These are phyloP conservation scores for Globodera rostochiensis DNA, from an alignment of 1,140 invertebrate species.

Conservation along the genomic window DNA sequence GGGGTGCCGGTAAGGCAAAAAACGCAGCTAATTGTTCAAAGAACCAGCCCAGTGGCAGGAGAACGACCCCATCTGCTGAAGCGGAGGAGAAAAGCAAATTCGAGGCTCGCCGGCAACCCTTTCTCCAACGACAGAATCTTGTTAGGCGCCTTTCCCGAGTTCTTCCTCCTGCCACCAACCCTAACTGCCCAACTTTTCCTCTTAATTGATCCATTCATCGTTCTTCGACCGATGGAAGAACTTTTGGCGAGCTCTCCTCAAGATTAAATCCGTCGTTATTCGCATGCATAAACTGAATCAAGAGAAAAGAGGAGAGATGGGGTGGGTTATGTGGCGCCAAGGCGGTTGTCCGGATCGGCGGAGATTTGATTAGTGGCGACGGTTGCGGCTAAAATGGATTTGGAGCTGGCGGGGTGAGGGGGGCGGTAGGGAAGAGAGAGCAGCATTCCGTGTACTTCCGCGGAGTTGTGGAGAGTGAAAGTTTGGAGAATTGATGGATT, in stretches of 20 bases:
- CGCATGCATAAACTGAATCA: not conserved
- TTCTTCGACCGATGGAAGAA: not conserved
- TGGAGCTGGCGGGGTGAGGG: not conserved
- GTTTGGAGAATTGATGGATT: not conserved
- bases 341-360: not conserved
- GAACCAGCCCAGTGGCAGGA: not conserved
- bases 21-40: not conserved
- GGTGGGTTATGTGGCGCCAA: not conserved
- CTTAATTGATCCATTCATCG: constrained; percentile 7
- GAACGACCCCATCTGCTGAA: not conserved
- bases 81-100: not conserved
- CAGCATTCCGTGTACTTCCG: not conserved
- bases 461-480: not conserved
- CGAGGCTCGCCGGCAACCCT: not conserved
- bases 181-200: constrained; percentile 10
- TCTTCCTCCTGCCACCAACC: not conserved
- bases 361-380: not conserved
- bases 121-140: not conserved
- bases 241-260: not conserved
- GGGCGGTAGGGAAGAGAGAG: too few species aligned
- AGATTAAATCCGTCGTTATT: constrained; percentile 6
- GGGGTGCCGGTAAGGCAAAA: too few species aligned
- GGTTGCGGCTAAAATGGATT: constrained; percentile 1
- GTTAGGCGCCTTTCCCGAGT: not conserved
- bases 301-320: not conserved